A percentile compares a stretch with the other conserved stretches of the same genome.
phyloP scores from a whole-genome alignment of 2,113 vertebrate genomes.

The Pithys albifrons region DNA sequence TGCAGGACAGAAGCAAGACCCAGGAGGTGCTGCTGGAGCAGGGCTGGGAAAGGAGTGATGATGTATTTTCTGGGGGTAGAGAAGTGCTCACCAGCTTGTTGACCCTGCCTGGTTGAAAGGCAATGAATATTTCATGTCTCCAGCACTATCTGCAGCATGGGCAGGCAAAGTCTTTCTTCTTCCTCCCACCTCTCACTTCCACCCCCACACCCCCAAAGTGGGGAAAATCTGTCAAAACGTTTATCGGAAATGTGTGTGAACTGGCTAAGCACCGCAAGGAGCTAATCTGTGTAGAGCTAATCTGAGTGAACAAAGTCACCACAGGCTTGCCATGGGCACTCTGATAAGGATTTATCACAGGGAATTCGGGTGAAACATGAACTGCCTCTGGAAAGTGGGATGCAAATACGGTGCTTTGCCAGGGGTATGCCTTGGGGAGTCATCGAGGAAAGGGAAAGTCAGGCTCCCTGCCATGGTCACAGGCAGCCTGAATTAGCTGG shows the following conservation, averaged over 20 bases:
- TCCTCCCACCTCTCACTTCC: neutral
- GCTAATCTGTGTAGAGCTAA: slow-evolving; percentile 67
- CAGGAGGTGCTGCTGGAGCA: fast-evolving
- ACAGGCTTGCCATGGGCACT: slow-evolving; percentile 49
- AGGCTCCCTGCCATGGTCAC: neutral
- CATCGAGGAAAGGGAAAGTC: neutral
- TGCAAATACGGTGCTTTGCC: neutral
- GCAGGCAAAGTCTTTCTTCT: neutral
- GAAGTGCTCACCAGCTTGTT: neutral
- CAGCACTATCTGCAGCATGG: slow-evolving; percentile 33
- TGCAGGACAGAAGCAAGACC: neutral
- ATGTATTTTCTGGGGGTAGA: neutral
- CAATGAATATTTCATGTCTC: slow-evolving; percentile 69
- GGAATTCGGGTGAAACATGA: slow-evolving; percentile 56
- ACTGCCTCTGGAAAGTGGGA: neutral
- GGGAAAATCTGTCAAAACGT: slow-evolving; percentile 67
- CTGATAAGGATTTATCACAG: slow-evolving; percentile 61
- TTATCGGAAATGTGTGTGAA: slow-evolving; percentile 68
- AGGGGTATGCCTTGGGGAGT: neutral
- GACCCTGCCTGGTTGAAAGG: neutral
- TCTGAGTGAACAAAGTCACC: slow-evolving; percentile 56
- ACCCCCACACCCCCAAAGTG: neutral
- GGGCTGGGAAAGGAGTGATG: neutral
- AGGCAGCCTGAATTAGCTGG: neutral
- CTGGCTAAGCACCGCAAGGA: slow-evolving; percentile 53